These are phyloP conservation scores for Lutjanus campechanus DNA, from an alignment of 2,797 vertebrate species.

Conservation along the genomic window DNA sequence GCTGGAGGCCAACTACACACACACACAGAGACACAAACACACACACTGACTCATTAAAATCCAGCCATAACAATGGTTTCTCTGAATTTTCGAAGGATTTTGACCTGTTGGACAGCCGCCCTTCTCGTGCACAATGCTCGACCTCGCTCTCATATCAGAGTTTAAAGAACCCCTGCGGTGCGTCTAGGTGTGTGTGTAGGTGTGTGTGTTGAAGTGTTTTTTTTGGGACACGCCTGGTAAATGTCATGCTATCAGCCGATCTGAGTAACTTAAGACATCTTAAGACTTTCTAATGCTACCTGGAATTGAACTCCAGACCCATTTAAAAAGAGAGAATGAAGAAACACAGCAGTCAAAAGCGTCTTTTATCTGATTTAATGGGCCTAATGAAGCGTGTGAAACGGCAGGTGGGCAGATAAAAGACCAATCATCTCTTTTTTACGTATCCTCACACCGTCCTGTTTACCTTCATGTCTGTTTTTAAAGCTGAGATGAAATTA, in stretches of 20 bases:
- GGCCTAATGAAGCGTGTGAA: neutral
- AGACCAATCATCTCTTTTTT: neutral
- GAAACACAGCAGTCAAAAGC: neutral
- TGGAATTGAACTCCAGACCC: constrained; percentile 10
- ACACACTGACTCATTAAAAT: constrained; percentile 41
- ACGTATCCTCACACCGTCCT: neutral
- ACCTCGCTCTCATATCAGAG: neutral
- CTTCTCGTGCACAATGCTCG: neutral
- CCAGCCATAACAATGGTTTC: constrained; percentile 42
- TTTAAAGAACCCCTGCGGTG: neutral
- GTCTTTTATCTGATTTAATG: constrained; percentile 11
- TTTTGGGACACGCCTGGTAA: constrained; percentile 7
- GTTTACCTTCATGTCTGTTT: neutral
- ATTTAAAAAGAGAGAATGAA: neutral
- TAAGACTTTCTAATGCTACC: constrained; percentile 20
- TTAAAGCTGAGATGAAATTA: too few species aligned
- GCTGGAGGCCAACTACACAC: constrained; percentile 45
- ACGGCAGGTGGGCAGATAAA: neutral
- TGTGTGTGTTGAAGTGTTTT: neutral
- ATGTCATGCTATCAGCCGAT: constrained; percentile 10
- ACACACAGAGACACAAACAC: constrained; percentile 35
- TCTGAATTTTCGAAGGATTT: constrained; percentile 40
- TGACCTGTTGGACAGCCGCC: constrained; percentile 38
- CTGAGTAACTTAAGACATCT: constrained; percentile 14
- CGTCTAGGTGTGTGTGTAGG: constrained; percentile 5